These are phyloP conservation scores for Rhizoglyphus robini DNA, from an alignment of 1,140 invertebrate species.

Conservation along the genomic window DNA sequence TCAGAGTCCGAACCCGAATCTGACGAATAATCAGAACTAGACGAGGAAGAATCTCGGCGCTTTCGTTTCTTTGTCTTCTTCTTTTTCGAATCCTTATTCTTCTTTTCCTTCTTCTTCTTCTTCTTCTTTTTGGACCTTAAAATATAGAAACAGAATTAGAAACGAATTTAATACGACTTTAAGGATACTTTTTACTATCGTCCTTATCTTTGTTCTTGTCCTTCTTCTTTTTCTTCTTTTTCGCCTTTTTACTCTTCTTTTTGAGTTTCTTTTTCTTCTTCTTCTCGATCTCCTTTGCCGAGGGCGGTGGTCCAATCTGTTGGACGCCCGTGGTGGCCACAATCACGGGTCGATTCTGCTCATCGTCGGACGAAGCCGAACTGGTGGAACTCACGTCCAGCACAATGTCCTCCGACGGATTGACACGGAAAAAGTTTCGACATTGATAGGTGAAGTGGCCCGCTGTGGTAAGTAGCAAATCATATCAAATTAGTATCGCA, in stretches of 20 bases:
- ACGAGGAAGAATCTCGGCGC: neutral
- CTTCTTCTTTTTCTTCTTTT: neutral
- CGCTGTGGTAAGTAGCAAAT: constrained; percentile 33
- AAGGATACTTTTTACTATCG: neutral
- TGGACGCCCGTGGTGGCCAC: neutral
- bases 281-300: neutral
- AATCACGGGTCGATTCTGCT: constrained; percentile 42
- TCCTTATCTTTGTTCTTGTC: too few relatives aligned
- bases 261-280: neutral
- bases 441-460: constrained; percentile 94
- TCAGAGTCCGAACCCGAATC: too few relatives aligned
- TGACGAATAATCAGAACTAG: too few relatives aligned
- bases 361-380: constrained; percentile 51
- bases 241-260: neutral
- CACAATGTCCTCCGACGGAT: constrained; percentile 62
- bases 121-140: neutral
- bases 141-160: too few relatives aligned
- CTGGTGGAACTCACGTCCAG: constrained; percentile 90
- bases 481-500: too few relatives aligned
- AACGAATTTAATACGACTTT: neutral
- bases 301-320: too few relatives aligned
- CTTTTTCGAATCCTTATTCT: neutral
- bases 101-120: neutral
- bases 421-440: constrained; percentile 83
- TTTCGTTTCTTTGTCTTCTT: neutral